These are phyloP conservation scores for Tillus elongatus DNA, from an alignment of 2,888 invertebrate genomes.

Conservation along the genomic window DNA sequence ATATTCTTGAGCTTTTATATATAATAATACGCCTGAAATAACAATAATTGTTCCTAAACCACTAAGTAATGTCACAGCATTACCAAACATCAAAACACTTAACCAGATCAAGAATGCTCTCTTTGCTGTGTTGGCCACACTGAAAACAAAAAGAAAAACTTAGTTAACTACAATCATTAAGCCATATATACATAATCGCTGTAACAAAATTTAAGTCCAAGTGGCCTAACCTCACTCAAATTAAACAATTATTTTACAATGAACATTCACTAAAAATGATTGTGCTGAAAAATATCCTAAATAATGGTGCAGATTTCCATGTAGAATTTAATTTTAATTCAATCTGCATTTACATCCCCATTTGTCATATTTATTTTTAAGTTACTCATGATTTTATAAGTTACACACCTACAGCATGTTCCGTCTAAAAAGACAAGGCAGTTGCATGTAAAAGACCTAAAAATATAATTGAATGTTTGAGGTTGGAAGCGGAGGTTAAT, in stretches of 20 bases:
- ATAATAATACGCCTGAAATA: conserved; percentile 62
- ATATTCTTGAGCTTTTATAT: conserved; percentile 61
- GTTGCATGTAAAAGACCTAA: no score
- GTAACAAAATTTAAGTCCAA: conserved; percentile 7
- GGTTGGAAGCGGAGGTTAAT: no score
- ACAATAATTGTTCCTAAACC: conserved; percentile 63
- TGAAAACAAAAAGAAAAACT: conserved; percentile 35
- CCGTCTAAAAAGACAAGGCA: no score
- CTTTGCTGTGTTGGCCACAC: conserved; percentile 72
- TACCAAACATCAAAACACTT: conserved; percentile 64
- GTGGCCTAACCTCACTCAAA: no score
- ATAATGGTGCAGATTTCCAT: no score
- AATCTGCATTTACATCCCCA: no score
- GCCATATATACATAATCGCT: neutral
- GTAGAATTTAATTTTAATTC: no score
- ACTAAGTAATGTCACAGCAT: conserved; percentile 62
- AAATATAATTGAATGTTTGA: no score
- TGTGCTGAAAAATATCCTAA: no score
- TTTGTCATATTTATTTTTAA: no score
- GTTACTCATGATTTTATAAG: no score
- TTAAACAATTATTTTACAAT: neutral
- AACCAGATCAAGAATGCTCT: conserved; percentile 70
- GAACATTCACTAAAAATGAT: conserved; percentile 5
- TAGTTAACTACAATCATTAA: conserved; percentile 5
- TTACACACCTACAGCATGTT: no score